phyloP scores from a whole-genome alignment of 2,113 vertebrate genomes.

The Mirounga angustirostris region DNA sequence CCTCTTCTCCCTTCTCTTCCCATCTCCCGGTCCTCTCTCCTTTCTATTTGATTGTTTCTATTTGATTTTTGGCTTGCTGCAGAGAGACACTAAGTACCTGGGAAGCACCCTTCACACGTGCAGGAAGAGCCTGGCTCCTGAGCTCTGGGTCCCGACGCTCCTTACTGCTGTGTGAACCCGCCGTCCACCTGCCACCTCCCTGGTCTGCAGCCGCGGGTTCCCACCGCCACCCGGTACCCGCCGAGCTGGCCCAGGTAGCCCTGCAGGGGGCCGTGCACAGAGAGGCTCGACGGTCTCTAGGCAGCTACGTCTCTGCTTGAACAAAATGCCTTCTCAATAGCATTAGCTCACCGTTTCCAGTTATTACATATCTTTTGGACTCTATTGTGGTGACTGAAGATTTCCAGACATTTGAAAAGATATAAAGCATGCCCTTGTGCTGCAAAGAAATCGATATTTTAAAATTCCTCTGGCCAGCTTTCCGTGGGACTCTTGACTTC shows the following conservation, averaged over 20 bases:
- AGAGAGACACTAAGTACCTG: not conserved
- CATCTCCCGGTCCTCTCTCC: not conserved
- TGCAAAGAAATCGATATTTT: slow-evolving; percentile 63
- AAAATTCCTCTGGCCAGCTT: slow-evolving; percentile 80
- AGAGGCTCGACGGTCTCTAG: not conserved
- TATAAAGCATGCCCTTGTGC: slow-evolving; percentile 62
- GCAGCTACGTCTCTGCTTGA: fast-evolving
- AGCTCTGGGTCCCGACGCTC: too few species aligned
- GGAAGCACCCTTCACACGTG: not conserved
- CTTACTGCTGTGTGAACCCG: fast-evolving
- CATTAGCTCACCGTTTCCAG: fast-evolving
- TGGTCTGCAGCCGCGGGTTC: too few species aligned
- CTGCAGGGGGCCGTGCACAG: too few species aligned
- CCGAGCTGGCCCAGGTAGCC: not conserved
- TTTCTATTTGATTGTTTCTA: not conserved
- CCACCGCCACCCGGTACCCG: too few species aligned
- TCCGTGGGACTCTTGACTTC: slow-evolving; percentile 65
- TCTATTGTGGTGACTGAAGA: not conserved
- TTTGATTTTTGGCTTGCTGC: not conserved
- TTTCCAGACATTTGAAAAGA: not conserved
- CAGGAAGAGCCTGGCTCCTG: not conserved
- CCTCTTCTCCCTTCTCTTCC: too few species aligned
- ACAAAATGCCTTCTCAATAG: too few species aligned
- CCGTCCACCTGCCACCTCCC: fast-evolving
- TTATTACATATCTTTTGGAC: not conserved